A percentile compares a stretch with the other conserved stretches of the same genome.
phyloP scores from a whole-genome alignment of 2,113 vertebrate species.

The Charadrius vociferus region DNA sequence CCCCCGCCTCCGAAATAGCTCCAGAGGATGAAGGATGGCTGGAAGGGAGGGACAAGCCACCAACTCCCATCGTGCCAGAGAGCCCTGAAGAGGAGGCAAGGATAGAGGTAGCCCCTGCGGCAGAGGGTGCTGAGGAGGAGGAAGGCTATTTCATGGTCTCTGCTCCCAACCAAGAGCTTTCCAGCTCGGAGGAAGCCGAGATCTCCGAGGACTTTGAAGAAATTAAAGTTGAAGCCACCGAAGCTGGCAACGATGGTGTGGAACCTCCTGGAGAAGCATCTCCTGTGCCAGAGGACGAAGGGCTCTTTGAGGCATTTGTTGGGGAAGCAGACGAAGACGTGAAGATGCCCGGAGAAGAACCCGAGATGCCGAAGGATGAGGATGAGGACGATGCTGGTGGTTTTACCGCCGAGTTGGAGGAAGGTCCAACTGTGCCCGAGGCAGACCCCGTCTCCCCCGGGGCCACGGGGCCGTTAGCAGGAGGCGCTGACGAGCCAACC shows the following conservation, averaged over 20 bases:
- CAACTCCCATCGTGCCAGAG: background rate
- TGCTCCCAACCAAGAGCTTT: background rate
- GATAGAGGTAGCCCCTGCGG: background rate
- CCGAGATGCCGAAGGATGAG: background rate
- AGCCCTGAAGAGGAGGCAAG: background rate
- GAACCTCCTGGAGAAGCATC: background rate
- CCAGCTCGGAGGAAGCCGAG: background rate
- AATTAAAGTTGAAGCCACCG: background rate
- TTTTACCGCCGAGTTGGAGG: background rate
- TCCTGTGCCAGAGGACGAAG: background rate
- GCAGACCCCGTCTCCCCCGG: rapidly evolving
- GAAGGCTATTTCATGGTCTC: constrained; percentile 23
- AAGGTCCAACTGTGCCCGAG: background rate
- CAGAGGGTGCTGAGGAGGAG: constrained; percentile 49
- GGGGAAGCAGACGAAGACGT: background rate
- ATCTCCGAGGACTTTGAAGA: background rate
- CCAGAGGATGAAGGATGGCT: background rate
- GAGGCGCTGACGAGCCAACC: rapidly evolving
- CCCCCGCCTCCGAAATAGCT: rapidly evolving
- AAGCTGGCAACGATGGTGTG: background rate
- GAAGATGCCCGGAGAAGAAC: background rate
- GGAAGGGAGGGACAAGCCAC: background rate
- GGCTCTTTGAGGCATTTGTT: rapidly evolving
- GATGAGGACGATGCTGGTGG: background rate
- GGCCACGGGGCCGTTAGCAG: rapidly evolving